Evolutionary conservation across 2,888 invertebrate genomes (phyloP), one percentile per base, ranked within the genome.

Genomic region (Pocota personata): DNA sequence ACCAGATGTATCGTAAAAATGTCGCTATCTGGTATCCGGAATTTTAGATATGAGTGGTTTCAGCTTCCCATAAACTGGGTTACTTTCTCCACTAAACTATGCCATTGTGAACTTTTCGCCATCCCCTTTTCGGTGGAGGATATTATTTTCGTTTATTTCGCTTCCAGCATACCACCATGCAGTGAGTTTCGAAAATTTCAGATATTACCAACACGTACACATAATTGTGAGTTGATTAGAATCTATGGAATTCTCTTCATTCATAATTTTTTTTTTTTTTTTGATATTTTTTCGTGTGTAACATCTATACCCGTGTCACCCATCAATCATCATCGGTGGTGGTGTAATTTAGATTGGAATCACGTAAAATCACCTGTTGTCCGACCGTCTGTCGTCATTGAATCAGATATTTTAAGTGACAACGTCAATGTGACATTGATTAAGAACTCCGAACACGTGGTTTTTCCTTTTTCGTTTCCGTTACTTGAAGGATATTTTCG

Each of bases 281-380:
- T 14, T 35, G 4, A 8, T 7, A 35, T 66, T 76, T 27, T 24
- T 58, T 24, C 57, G 21, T 52, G 55, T 64, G 32, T 37, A 55
- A 21, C 52, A 66, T 19, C 58, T 14, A 46, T 64, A 55, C 21
- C 48, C 48, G 21, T 40, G 14, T 32, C 46, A 27, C 8, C 16
- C 50, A 67, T 67, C 76, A 58, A 69, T 60, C 40, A 69, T 52
- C 35, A n/a, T 10, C 55, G 43, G 10, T 27, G 24, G 30, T 24
- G 57, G 35, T 27, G 50, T 50, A 48, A 69, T 67, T 77, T 40
- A 50, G 60, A 77, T 69, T 60, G 40, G 24, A 60, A 77, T 69
- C 76, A 76, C 76, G 76, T 67, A 48, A 30, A 35, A 21, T 58
- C 67, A 69, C 77, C 52, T 67, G 77, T 77, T 69, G 67, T 77